These are phyloP conservation scores for Cyclina sinensis DNA, from an alignment of 1,140 invertebrate genomes.

Conservation along the genomic window DNA sequence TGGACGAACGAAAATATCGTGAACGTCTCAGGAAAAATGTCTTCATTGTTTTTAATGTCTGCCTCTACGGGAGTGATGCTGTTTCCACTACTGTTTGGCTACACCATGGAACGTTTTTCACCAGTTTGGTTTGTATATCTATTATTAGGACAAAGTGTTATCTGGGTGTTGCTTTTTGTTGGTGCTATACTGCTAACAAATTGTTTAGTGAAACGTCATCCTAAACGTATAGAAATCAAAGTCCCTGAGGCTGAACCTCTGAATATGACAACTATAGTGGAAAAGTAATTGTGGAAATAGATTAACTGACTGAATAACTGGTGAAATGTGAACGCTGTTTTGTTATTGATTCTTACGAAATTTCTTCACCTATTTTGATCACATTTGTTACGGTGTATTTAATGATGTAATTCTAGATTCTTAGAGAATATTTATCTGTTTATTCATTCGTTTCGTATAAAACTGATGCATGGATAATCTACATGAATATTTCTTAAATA, in stretches of 20 bases:
- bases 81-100: constrained; percentile 73
- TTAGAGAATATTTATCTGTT: no score
- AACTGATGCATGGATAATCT: no score
- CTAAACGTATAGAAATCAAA: neutral
- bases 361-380: no score
- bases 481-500: no score
- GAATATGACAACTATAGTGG: neutral
- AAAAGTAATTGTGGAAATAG: neutral
- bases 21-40: constrained; percentile 72
- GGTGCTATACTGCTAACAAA: constrained; percentile 1
- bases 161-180: constrained; percentile 32
- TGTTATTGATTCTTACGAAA: no score
- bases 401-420: no score
- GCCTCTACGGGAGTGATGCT: constrained; percentile 73
- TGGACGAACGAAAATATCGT: constrained; percentile 76
- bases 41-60: constrained; percentile 72
- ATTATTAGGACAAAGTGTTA: constrained; percentile 67
- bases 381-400: no score
- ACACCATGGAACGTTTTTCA: constrained; percentile 71
- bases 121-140: constrained; percentile 76
- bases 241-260: neutral
- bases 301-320: no score
- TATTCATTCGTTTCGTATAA: no score
- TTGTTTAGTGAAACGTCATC: neutral
- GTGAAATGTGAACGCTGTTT: no score